Evolutionary conservation across 2,888 invertebrate genomes (phyloP), one percentile per base, ranked within the genome.

Genomic region (Drosophila rubida): DNA sequence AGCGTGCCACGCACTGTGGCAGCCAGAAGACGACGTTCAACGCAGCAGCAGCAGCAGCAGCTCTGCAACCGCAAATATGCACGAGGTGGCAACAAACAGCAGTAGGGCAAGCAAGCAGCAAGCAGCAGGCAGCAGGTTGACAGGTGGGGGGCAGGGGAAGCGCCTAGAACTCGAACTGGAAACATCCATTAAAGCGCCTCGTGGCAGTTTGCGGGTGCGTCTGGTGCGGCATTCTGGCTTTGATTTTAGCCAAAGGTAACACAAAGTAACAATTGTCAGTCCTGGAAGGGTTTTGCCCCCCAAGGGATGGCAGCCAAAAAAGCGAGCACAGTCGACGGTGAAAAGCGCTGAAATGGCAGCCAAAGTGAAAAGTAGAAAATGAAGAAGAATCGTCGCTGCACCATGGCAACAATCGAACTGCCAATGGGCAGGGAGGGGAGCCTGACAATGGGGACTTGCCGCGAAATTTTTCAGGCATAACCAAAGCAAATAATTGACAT

Each of bases 41-140:
- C 75, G 75, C 75, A 30, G 30, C 11, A 30, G 4, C 30, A 11
- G 57, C 54, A 72, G 63, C 77, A 73, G 69, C 78, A 69, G 73
- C 75, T 78, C 57, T 82, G 80, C 68, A 78, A 82, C 86, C 81
- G 60, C 81, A 82, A 85, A 78, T 82, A 85, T 82, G 83, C 83
- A 75, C 51, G 68, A 50, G 45, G 68, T 48, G 69, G 58, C 62
- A 55, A 53, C 44, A 39, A 42, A 54, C 50, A 27, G 70, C 22
- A 45, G 41, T 6, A 14, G 25, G 14, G 46, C 7, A 16, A 22
- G 32, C 11, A n/a, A n/a, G n/a, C 27, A 35, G 35, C 5, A 32
- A 23, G 9, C 25, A 16, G 25, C 11, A 35, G 35, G 25, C 11
- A 35, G 35, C 4, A 32, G 13, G 35, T 25, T 42, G 27, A 39